Base-by-base conservation (phyloP, 2,888 invertebrate genomes). In the Patella pellucida region DNA sequence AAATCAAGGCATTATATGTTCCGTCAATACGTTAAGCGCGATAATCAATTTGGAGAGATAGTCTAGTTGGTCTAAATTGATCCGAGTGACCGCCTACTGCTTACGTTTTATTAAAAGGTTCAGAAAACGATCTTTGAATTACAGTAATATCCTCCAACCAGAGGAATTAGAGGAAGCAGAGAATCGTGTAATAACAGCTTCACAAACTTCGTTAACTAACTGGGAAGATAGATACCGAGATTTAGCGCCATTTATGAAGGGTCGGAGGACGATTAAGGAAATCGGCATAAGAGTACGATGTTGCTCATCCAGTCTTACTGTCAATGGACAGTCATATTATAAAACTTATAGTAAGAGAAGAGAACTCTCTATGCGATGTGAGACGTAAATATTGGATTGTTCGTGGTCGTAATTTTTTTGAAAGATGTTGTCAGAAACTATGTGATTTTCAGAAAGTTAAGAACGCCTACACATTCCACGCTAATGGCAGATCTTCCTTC, bases 191-290 rank as follows among this genome's bases (percentile, higher is more conserved):
- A 52, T 74, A 9, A 11, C 2, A 15, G n/a, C 69, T 23, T 27
- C 69, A 52, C 74, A 74, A 52, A 69, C 14, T 15, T 15, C 14
- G 19, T 69, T 74, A 9, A 14, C 69, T 15, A 41, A 74, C 41
- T 74, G 69, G 69, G 19, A 27, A 11, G 31, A 31, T 15, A 69
- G 27, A 27, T 68, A 31, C 31, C 16, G 15, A 51, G 69, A 69
- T 7, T 76, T 76, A 56, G 23, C 67, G 19, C 72, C 72, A 14
- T 72, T 72, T 23, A n/a, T 52, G 16, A 51, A 75, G 62, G 75
- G 75, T 75, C 16, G 75, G 75, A n/a, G 75, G 75, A 5, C 70
- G 75, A 67, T 50, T 75, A 50, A 54, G 41, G 9, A 70, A 71
- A 62, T 71, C 75, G 3, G 12, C 51, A 68, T 15, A 68, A 2